Evolutionary conservation across 2,113 vertebrate species (phyloP).

Genomic region (Gymnarchus niloticus): DNA sequence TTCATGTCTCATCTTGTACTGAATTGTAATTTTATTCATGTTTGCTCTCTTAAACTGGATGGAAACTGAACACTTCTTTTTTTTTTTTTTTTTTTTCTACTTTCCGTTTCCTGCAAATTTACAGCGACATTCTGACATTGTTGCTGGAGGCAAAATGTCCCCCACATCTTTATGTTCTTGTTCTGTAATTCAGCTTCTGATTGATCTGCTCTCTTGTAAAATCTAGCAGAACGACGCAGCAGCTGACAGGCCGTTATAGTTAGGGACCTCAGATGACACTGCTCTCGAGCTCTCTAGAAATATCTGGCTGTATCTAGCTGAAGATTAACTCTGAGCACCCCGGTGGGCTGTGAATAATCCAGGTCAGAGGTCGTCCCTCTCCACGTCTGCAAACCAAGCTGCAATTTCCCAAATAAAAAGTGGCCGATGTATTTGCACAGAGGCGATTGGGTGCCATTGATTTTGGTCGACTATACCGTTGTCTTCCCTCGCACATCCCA

Average conservation of each 20-base stretch:
- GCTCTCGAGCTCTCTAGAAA: neutral
- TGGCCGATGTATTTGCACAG: neutral
- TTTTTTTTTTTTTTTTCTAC: neutral
- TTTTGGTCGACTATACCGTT: neutral
- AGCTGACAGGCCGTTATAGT: neutral
- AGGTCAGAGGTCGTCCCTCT: too few relatives aligned
- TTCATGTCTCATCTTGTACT: neutral
- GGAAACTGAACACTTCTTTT: too few relatives aligned
- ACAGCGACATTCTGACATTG: neutral
- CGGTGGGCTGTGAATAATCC: too few relatives aligned
- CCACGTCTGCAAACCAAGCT: neutral
- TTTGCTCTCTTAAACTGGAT: too few relatives aligned
- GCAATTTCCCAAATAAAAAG: neutral
- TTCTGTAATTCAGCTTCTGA: neutral
- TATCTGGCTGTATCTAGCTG: neutral
- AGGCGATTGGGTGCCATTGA: neutral
- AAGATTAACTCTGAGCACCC: neutral
- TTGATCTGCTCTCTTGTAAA: too few relatives aligned
- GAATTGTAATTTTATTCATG: neutral
- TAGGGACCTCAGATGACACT: neutral
- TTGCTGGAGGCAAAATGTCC: neutral
- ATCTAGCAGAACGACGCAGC: too few relatives aligned
- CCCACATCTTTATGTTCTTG: neutral
- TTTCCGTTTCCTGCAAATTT: neutral
- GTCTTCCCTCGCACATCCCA: neutral